A percentile compares a stretch with the other conserved stretches of the same genome.
Conservation (phyloP, 2,113 vertebrate genomes). For the Uria lomvia region DNA sequence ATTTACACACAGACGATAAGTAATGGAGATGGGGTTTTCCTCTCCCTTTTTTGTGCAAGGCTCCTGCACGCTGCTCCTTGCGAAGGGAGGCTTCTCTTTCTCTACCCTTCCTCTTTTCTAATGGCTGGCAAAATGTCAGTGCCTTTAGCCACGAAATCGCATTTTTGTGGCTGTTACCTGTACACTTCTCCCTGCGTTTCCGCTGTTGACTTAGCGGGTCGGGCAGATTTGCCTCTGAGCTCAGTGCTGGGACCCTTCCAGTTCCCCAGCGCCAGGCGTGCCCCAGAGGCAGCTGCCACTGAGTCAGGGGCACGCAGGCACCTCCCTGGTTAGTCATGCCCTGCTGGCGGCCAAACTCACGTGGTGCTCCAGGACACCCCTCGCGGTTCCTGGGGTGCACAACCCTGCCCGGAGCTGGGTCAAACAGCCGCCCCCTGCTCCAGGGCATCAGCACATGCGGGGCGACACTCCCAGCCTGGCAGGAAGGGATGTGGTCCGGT, state of each 20-base stretch:
- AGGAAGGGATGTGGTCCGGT: not conserved
- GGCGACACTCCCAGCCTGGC: not conserved
- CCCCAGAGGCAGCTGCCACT: not conserved
- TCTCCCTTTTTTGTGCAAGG: not conserved
- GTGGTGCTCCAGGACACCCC: not conserved
- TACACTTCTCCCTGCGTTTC: not conserved
- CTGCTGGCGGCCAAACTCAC: not conserved
- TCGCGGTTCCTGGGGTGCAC: not conserved
- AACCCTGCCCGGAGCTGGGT: not conserved
- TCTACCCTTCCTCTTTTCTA: not conserved
- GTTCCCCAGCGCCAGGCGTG: not conserved
- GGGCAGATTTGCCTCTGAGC: not conserved
- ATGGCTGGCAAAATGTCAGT: not conserved
- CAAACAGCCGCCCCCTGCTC: not conserved
- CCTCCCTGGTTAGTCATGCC: not conserved
- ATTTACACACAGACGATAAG: not conserved
- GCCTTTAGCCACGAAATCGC: not conserved
- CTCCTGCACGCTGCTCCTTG: not conserved
- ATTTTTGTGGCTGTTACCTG: not conserved
- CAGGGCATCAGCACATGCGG: accelerated
- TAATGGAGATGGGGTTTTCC: not conserved
- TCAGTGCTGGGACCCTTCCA: not conserved
- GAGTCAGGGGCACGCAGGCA: not conserved
- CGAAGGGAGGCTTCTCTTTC: not conserved
- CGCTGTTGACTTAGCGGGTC: accelerated